A percentile compares a stretch with the other conserved stretches of the same genome.
These are phyloP conservation scores for Drosophila erecta DNA, from an alignment of 1,140 invertebrate genomes.

Conservation along the genomic window DNA sequence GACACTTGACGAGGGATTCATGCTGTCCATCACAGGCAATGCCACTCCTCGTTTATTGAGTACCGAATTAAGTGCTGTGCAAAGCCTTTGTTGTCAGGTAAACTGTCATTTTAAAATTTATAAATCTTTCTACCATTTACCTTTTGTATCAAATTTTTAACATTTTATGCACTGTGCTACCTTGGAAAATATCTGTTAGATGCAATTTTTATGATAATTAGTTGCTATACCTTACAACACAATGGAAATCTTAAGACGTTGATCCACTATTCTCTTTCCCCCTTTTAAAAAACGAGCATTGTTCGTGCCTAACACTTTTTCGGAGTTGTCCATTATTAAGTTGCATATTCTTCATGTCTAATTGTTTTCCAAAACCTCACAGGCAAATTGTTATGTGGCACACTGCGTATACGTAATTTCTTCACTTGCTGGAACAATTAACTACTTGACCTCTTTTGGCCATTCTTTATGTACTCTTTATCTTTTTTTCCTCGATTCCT, in stretches of 20 bases:
- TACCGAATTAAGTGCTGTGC: constrained; percentile 9
- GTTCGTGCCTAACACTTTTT: not conserved
- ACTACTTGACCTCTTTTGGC: constrained; percentile 35
- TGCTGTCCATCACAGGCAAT: constrained; percentile 23
- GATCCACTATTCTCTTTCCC: not conserved
- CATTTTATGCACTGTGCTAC: not conserved
- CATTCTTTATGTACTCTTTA: not conserved
- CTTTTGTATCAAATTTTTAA: not conserved
- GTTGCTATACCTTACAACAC: not conserved
- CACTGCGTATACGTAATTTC: constrained; percentile 50
- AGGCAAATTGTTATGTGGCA: not conserved
- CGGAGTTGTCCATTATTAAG: too few species aligned
- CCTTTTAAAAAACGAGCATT: not conserved
- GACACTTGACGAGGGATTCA: constrained; percentile 49
- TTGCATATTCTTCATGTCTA: constrained; percentile 5
- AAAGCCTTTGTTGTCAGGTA: constrained; percentile 1
- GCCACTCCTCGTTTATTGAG: constrained; percentile 7
- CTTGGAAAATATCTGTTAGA: not conserved
- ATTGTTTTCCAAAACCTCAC: constrained; percentile 14
- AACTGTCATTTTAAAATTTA: constrained; percentile 4
- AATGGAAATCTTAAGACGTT: not conserved
- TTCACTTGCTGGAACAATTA: constrained; percentile 27
- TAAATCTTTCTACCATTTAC: not conserved
- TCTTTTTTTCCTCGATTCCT: not conserved
- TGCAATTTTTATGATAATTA: not conserved